These are phyloP conservation scores for Gastrophryne carolinensis DNA, from an alignment of 2,797 vertebrate species.

Conservation along the genomic window DNA sequence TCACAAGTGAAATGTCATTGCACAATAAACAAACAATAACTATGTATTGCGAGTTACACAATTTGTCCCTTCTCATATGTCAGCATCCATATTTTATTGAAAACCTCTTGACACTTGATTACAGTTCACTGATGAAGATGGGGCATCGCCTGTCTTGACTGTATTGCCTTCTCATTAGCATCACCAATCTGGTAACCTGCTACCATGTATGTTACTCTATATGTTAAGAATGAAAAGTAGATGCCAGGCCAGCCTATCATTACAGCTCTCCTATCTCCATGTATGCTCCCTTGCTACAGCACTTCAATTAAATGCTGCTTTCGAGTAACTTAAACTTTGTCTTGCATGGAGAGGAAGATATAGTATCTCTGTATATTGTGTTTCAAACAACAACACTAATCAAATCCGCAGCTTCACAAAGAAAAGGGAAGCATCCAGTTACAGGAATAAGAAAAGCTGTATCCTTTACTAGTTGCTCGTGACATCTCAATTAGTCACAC, in stretches of 20 bases:
- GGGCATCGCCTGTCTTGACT: conserved; percentile 4
- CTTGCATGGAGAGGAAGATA: conserved; percentile 47
- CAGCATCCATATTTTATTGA: conserved; percentile 44
- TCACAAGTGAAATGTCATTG: too few relatives aligned
- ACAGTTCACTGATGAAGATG: conserved; percentile 24
- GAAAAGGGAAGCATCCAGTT: conserved; percentile 35
- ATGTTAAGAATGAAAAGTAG: conserved; percentile 45
- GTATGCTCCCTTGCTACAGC: conserved; percentile 8
- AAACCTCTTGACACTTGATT: conserved; percentile 44
- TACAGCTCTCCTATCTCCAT: conserved; percentile 38
- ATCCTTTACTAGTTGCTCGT: conserved; percentile 18
- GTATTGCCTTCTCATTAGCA: conserved; percentile 25
- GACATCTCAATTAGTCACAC: conserved; percentile 44
- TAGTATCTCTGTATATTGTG: conserved; percentile 38
- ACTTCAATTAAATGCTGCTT: conserved; percentile 51
- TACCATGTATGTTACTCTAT: conserved; percentile 47
- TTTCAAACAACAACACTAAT: conserved; percentile 49
- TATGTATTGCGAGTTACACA: too few relatives aligned
- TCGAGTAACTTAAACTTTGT: conserved; percentile 53
- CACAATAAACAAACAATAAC: too few relatives aligned
- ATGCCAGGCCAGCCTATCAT: conserved; percentile 45
- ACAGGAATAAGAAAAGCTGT: conserved; percentile 35
- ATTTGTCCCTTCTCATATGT: not conserved
- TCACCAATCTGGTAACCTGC: conserved; percentile 31
- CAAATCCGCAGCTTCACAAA: conserved; percentile 40